Evolutionary conservation across 2,888 invertebrate genomes (phyloP).

Genomic region (Lithosia quadra): DNA sequence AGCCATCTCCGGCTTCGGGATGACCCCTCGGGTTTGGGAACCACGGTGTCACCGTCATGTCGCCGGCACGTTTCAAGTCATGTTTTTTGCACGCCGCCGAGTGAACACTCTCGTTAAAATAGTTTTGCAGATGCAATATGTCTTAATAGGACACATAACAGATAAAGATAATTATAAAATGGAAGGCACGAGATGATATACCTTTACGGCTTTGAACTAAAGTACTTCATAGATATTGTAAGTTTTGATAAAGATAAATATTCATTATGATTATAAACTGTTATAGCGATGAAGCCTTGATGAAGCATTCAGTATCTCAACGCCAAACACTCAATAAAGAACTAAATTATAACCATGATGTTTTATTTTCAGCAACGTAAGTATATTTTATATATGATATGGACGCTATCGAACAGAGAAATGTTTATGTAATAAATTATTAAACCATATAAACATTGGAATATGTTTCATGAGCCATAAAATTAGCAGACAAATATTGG

Average conservation of each 20-base stretch:
- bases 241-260: constrained; percentile 4
- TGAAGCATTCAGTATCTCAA: constrained; percentile 44
- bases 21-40: too few species aligned
- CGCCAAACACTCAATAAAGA: constrained; percentile 44
- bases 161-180: not conserved
- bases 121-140: not conserved
- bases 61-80: too few species aligned
- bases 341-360: constrained; percentile 37
- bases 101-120: not conserved
- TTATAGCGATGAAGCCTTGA: constrained; percentile 42
- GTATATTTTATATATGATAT: constrained; percentile 39
- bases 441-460: constrained; percentile 78
- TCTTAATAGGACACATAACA: not conserved
- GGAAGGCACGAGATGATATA: too few species aligned
- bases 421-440: constrained; percentile 82
- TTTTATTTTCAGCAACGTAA: constrained; percentile 42
- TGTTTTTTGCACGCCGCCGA: too few species aligned
- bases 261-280: constrained; percentile 32
- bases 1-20: not conserved
- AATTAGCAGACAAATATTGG: constrained; percentile 66
- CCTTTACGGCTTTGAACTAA: not conserved
- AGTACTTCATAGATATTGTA: not conserved
- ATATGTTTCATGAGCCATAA: constrained; percentile 80
- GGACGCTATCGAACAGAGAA: constrained; percentile 29
- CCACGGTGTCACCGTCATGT: too few species aligned